These are phyloP conservation scores for Acanthisitta chloris DNA, from an alignment of 2,113 vertebrate genomes.

Conservation along the genomic window DNA sequence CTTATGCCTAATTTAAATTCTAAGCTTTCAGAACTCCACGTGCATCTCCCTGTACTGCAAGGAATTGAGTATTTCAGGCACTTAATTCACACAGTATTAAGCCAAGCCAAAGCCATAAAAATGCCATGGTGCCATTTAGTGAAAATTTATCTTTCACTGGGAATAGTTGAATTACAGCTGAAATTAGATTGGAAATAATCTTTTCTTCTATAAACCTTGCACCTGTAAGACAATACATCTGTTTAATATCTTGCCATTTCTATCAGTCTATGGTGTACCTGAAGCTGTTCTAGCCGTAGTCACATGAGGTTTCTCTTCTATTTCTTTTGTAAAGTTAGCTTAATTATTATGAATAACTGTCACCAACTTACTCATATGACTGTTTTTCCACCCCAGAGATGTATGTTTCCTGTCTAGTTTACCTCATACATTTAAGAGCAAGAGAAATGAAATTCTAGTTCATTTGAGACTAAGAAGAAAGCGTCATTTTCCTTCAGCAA, in stretches of 20 bases:
- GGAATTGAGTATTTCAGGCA: neutral
- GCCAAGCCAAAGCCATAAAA: conserved; percentile 48
- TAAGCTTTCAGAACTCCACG: neutral
- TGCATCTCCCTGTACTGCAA: neutral
- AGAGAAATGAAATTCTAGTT: neutral
- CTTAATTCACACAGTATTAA: conserved; percentile 25
- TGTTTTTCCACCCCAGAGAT: neutral
- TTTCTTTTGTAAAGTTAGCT: neutral
- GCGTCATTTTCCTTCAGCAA: neutral
- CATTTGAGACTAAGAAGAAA: neutral
- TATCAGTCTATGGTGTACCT: neutral
- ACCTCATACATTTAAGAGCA: neutral
- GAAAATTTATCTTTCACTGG: conserved; percentile 60
- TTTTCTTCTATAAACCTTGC: conserved; percentile 52
- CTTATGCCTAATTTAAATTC: neutral
- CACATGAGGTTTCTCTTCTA: neutral
- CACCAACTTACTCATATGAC: neutral
- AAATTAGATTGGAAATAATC: conserved; percentile 58
- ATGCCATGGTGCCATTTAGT: conserved; percentile 44
- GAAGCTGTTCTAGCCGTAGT: neutral
- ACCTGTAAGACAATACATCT: conserved; percentile 53
- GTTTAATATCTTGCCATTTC: conserved; percentile 40
- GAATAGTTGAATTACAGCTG: conserved; percentile 45
- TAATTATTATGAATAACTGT: neutral
- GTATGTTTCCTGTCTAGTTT: neutral